Conservation (phyloP, 64 coral and sea anemone genomes). For the Montipora capricornis region DNA sequence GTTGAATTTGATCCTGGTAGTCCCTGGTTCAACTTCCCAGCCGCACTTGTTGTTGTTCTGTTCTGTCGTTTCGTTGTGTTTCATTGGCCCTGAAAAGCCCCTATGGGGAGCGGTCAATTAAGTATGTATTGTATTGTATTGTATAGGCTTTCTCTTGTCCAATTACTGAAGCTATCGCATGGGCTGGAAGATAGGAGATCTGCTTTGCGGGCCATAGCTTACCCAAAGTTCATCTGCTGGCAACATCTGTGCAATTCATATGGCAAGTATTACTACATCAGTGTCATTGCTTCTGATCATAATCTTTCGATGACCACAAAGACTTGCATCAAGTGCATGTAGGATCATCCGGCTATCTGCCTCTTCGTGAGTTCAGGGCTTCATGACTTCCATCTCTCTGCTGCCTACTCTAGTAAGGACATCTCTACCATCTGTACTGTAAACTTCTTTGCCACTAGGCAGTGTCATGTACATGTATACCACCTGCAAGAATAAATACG, state of each 20-base stretch:
- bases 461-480: conserved; percentile 25
- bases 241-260: background rate
- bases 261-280: background rate
- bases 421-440: background rate
- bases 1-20: too few species aligned
- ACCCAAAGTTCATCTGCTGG: conserved; percentile 58
- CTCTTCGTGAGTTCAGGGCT: conserved; percentile 18
- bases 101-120: too few species aligned
- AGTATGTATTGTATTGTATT: too few species aligned
- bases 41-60: too few species aligned
- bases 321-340: conserved; percentile 29
- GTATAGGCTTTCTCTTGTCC: conserved; percentile 28
- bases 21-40: too few species aligned
- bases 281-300: background rate
- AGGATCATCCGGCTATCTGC: conserved; percentile 23
- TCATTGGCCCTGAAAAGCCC: too few species aligned
- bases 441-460: background rate
- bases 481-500: conserved; percentile 24
- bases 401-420: background rate
- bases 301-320: conserved; percentile 5
- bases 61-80: too few species aligned
- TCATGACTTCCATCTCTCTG: conserved; percentile 8
- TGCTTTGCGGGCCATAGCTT: conserved; percentile 48
- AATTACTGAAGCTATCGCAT: conserved; percentile 36
- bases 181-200: conserved; percentile 34